Base-by-base conservation (phyloP, 2,797 vertebrate species). In the Danio aesculapii region DNA sequence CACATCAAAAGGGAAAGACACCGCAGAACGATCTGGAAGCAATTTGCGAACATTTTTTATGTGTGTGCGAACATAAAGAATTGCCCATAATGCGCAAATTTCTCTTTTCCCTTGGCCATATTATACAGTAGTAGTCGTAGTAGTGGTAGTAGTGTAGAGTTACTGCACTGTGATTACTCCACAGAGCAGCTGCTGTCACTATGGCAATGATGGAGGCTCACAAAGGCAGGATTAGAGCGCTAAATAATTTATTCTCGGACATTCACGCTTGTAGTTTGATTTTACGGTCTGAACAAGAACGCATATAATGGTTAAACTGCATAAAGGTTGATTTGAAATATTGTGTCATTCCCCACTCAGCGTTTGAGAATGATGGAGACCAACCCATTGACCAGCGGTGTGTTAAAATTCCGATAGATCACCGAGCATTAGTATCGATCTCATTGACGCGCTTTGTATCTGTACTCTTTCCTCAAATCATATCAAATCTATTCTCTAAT, bases 171-270 rank as follows among this genome's bases (percentile, higher is more conserved):
- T 86, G 86, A 39, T 80, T 68, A 83, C 67, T 89, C 87, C 90
- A 90, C 17, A 75, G 86, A 88, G 90, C 88, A 84, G 82, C 77
- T 85, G 81, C 86, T 72, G 88, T 90, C 88, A 83, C 89, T 75
- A 80, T 87, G 84, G 81, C 86, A 85, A 82, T 88, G 85, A 84
- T 83, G 81, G 83, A 87, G 84, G 67, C 49, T 86, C 91, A 93
- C 92, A 93, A 93, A 92, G 89, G 85, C 84, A 86, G 91, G 90
- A 92, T 93, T 92, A 91, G 82, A 77, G 83, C 85, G 75, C 75
- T 92, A 87, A 91, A 93, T 93, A 86, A 93, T 92, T 87, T 88
- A 93, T 91, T 83, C 82, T 86, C 59, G 71, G 87, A 90, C 92
- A 91, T 91, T 91, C 87, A 92, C 87, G 90, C 90, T 17, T 49